phyloP scores from a whole-genome alignment of 2,888 invertebrate species.

The Drosophila lacicola region DNA sequence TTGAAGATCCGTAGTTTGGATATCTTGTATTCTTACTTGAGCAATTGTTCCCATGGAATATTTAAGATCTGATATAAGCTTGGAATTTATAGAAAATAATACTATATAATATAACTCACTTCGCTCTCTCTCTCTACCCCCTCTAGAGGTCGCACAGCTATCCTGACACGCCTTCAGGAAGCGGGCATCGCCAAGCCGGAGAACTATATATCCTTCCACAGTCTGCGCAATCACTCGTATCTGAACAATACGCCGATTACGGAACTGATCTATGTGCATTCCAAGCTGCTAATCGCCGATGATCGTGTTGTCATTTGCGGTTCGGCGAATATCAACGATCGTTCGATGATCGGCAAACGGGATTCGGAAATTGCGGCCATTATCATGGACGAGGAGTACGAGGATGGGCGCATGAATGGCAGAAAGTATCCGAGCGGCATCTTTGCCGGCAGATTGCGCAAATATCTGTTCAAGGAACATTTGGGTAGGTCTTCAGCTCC shows the following conservation, averaged over 20 bases:
- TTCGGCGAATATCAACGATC: slow-evolving; percentile 98
- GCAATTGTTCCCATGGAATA: too few relatives aligned
- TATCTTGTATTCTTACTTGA: too few relatives aligned
- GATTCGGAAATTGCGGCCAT: slow-evolving; percentile 97
- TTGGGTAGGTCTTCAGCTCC: slow-evolving; percentile 87
- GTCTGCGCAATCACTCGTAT: slow-evolving; percentile 92
- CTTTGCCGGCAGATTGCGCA: slow-evolving; percentile 93
- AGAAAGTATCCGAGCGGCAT: slow-evolving; percentile 92
- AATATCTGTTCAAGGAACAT: slow-evolving; percentile 95
- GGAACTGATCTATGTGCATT: slow-evolving; percentile 98
- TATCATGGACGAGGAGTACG: slow-evolving; percentile 93
- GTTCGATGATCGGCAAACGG: slow-evolving; percentile 96
- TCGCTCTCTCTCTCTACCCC: background rate
- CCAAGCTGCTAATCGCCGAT: slow-evolving; percentile 97
- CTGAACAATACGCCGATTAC: slow-evolving; percentile 93
- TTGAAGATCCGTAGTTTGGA: too few relatives aligned
- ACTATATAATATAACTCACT: background rate
- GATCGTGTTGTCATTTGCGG: slow-evolving; percentile 97
- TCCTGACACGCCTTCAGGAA: slow-evolving; percentile 91
- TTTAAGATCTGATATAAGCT: too few relatives aligned
- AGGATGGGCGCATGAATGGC: slow-evolving; percentile 93
- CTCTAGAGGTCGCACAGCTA: slow-evolving; percentile 92
- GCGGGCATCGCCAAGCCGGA: slow-evolving; percentile 92
- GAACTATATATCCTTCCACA: slow-evolving; percentile 96
- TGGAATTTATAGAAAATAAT: too few relatives aligned